These are phyloP conservation scores for Cranoglanis bouderius DNA, from an alignment of 2,113 vertebrate genomes.

Conservation along the genomic window DNA sequence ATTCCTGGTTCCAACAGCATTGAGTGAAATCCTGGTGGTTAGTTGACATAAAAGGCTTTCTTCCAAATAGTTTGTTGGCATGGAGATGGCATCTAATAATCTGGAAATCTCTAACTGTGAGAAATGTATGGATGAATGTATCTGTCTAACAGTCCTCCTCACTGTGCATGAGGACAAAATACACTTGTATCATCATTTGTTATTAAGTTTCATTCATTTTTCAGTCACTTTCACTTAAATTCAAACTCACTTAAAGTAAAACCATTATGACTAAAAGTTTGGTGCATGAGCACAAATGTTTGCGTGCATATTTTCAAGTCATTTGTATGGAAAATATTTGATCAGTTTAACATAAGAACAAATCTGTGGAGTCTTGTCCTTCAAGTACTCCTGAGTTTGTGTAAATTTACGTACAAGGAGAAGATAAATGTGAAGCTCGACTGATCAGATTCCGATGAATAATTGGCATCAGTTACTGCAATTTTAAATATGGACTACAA, in stretches of 20 bases:
- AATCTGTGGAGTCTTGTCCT: not conserved
- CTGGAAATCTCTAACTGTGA: not conserved
- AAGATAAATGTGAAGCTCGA: not conserved
- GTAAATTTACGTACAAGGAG: too few species aligned
- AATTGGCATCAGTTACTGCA: not conserved
- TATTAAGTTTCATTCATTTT: not conserved
- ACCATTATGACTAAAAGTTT: not conserved
- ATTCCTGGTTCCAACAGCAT: not conserved
- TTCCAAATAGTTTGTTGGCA: not conserved
- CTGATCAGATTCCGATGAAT: not conserved
- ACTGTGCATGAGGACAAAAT: not conserved
- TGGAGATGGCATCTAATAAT: not conserved
- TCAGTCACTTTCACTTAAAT: not conserved
- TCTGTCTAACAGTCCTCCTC: not conserved
- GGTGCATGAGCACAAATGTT: not conserved
- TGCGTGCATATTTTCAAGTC: not conserved
- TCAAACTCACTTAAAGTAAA: too few species aligned
- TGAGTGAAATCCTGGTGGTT: not conserved
- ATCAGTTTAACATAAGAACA: not conserved
- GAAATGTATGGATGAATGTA: too few species aligned
- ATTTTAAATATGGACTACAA: not conserved
- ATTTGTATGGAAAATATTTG: not conserved
- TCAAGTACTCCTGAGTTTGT: not conserved
- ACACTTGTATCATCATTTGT: not conserved
- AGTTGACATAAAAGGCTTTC: not conserved